Evolutionary conservation across 2,797 vertebrate genomes (phyloP).

Genomic region (Valencia hispanica): DNA sequence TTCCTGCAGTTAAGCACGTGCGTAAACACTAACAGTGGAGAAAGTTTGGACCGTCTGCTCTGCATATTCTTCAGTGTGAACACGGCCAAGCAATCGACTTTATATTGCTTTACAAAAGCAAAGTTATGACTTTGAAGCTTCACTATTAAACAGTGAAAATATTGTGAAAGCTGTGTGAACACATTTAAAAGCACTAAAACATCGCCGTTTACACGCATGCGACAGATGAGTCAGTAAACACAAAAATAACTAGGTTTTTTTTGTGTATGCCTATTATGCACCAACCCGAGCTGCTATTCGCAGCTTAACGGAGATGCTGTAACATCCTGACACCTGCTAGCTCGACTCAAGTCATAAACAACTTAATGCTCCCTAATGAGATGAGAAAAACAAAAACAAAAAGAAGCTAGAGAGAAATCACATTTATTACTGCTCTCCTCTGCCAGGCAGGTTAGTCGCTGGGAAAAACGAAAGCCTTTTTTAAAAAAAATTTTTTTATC

Average conservation of each 20-base stretch:
- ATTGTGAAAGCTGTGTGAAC: neutral
- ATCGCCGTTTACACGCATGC: neutral
- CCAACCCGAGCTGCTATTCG: neutral
- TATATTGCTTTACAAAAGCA: neutral
- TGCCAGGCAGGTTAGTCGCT: constrained; percentile 2
- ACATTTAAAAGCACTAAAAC: neutral
- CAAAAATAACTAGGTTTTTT: neutral
- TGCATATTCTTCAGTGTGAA: neutral
- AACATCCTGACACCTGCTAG: neutral
- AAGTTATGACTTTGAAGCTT: neutral
- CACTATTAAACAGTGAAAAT: neutral
- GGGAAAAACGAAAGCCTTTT: constrained; percentile 11
- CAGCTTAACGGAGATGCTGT: neutral
- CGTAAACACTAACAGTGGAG: neutral
- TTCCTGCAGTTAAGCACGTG: neutral
- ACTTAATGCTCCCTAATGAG: constrained; percentile 3
- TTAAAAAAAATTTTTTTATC: too few relatives aligned
- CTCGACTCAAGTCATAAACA: constrained; percentile 1
- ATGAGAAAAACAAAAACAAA: constrained; percentile 8
- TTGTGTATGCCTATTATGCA: neutral
- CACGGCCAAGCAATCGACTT: too few relatives aligned
- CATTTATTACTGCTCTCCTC: neutral
- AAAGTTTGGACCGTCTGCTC: neutral
- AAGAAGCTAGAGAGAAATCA: constrained; percentile 2
- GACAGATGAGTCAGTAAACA: neutral